Evolutionary conservation across 2,797 vertebrate genomes (phyloP).

Genomic region (Decapterus maruadsi): DNA sequence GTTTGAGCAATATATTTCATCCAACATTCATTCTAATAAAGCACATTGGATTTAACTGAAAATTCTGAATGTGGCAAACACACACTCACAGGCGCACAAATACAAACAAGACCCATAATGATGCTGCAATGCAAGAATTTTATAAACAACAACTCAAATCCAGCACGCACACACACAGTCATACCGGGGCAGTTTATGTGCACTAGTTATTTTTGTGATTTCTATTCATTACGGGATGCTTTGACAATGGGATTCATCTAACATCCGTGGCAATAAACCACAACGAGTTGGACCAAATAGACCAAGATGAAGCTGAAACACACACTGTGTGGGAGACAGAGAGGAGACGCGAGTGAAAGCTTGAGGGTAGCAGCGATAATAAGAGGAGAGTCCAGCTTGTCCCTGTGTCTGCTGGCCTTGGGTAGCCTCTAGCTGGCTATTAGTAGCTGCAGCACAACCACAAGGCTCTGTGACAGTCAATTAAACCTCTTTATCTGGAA

Average conservation of each 20-base stretch:
- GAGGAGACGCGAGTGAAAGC: constrained; percentile 53
- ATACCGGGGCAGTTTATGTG: background rate
- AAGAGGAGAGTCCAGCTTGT: constrained; percentile 78
- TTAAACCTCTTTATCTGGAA: constrained; percentile 91
- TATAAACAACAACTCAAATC: background rate
- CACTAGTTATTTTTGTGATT: constrained; percentile 29
- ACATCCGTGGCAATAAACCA: constrained; percentile 25
- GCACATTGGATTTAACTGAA: constrained; percentile 2
- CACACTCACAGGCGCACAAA: constrained; percentile 1
- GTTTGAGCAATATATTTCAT: constrained; percentile 3
- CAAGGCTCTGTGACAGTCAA: constrained; percentile 89
- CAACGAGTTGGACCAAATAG: constrained; percentile 23
- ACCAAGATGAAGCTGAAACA: constrained; percentile 32
- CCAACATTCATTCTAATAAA: constrained; percentile 13
- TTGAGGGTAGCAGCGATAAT: constrained; percentile 73
- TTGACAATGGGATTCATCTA: constrained; percentile 23
- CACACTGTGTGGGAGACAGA: constrained; percentile 49
- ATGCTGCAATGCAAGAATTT: constrained; percentile 7
- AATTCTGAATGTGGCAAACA: background rate
- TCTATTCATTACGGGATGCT: constrained; percentile 26
- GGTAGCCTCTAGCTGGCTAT: constrained; percentile 78
- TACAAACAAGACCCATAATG: background rate
- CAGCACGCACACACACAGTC: background rate
- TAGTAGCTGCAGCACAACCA: constrained; percentile 71
- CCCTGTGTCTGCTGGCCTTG: constrained; percentile 67